phyloP scores from a whole-genome alignment of 2,113 vertebrate species.

The Montifringilla adamsi region DNA sequence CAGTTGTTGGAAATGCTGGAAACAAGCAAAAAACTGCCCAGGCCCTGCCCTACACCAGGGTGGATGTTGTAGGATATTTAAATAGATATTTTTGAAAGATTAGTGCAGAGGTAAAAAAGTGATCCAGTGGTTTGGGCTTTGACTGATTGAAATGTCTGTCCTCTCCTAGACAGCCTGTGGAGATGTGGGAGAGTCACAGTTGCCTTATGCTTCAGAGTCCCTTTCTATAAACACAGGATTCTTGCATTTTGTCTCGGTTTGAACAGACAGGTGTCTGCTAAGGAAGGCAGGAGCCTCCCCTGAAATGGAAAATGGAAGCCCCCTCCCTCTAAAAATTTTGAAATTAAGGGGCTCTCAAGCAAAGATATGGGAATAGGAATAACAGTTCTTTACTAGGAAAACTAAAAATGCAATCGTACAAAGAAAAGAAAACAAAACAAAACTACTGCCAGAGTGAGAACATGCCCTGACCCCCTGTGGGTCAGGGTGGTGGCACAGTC shows the following conservation, averaged over 20 bases:
- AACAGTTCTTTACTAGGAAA: not conserved
- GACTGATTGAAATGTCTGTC: not conserved
- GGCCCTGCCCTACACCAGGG: not conserved
- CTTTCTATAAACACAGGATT: not conserved
- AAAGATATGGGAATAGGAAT: not conserved
- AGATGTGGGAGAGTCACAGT: not conserved
- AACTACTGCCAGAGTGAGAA: too few species aligned
- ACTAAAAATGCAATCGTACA: too few species aligned
- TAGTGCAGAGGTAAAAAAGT: not conserved
- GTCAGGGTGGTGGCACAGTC: not conserved
- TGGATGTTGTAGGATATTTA: not conserved
- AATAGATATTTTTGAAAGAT: not conserved
- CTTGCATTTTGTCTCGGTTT: not conserved
- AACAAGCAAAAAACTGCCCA: not conserved
- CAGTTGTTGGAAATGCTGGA: not conserved
- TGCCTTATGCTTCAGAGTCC: not conserved
- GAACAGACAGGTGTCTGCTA: not conserved
- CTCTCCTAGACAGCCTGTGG: not conserved
- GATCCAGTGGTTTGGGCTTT: not conserved
- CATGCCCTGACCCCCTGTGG: fast-evolving
- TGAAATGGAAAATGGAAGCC: not conserved
- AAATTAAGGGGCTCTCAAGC: not conserved
- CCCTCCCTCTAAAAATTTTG: not conserved
- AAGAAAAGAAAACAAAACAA: not conserved
- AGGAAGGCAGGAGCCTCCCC: not conserved